Percentiles rank a stretch among this genome's conserved stretches.
Evolutionary conservation across 2,888 invertebrate genomes (phyloP).

Genomic region (Deladenus siricidicola): DNA sequence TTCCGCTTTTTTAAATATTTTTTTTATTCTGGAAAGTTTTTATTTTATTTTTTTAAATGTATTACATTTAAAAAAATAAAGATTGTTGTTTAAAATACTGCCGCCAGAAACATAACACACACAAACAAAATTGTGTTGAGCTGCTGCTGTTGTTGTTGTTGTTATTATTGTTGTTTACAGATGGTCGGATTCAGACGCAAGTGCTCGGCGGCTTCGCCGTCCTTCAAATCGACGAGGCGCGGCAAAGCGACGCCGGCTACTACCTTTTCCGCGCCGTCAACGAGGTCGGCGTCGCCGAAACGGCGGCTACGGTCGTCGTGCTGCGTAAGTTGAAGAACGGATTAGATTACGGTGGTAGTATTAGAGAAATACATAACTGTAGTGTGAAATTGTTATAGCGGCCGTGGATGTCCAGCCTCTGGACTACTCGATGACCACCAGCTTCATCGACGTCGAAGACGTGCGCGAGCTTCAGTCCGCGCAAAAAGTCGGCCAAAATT

Average conservation of each 20-base stretch:
- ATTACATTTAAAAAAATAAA: too few relatives aligned
- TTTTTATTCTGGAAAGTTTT: too few relatives aligned
- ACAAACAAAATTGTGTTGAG: too few relatives aligned
- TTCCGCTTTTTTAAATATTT: too few relatives aligned
- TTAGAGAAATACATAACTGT: neutral
- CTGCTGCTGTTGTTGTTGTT: too few relatives aligned
- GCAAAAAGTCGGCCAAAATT: constrained; percentile 16
- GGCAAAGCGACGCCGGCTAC: constrained; percentile 28
- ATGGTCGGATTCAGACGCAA: constrained; percentile 36
- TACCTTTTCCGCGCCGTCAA: constrained; percentile 68
- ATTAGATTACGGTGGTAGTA: too few relatives aligned
- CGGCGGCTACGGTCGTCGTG: constrained; percentile 55
- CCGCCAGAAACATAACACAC: too few relatives aligned
- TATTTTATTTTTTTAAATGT: too few relatives aligned
- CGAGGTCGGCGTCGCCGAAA: constrained; percentile 90
- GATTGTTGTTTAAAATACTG: too few relatives aligned
- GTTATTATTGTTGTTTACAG: constrained; percentile 23
- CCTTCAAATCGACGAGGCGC: constrained; percentile 66
- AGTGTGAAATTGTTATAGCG: neutral
- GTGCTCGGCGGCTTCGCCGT: constrained; percentile 95
- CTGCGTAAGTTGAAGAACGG: constrained; percentile 2
- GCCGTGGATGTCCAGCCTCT: neutral
- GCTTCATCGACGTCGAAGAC: constrained; percentile 44
- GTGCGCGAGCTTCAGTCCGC: constrained; percentile 46
- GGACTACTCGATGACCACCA: neutral